Percentiles rank a stretch among this genome's conserved stretches.
phyloP scores from a whole-genome alignment of 2,888 invertebrate genomes.

The Agriopis marginaria region DNA sequence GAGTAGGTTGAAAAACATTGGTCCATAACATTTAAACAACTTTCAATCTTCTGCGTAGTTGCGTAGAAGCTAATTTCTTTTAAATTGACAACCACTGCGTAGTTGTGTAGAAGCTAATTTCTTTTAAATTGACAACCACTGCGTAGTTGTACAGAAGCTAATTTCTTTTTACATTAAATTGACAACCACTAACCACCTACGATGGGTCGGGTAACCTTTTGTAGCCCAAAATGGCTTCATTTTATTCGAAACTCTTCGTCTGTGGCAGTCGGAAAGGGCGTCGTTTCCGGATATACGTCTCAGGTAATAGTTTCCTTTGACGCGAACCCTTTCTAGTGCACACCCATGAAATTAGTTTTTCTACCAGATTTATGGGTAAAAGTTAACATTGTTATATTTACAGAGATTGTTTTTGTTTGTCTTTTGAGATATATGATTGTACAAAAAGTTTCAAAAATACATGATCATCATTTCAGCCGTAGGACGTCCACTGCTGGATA shows the following conservation, averaged over 20 bases:
- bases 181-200: neutral
- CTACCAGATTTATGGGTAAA: slow-evolving; percentile 4
- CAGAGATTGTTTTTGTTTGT: neutral
- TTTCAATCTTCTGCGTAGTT: no score
- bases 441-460: no score
- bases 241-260: slow-evolving; percentile 8
- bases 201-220: slow-evolving; percentile 9
- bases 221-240: slow-evolving; percentile 10
- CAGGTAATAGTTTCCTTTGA: slow-evolving; percentile 35
- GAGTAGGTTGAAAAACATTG: no score
- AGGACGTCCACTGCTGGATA: no score
- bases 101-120: no score
- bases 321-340: slow-evolving; percentile 26
- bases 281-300: slow-evolving; percentile 37
- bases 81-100: slow-evolving; percentile 1
- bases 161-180: neutral
- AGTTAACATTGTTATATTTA: neutral
- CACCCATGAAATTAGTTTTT: slow-evolving; percentile 37
- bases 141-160: no score
- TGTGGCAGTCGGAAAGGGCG: slow-evolving; percentile 12
- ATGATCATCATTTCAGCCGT: no score
- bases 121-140: no score
- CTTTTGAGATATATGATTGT: no score
- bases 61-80: no score
- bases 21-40: no score